phyloP scores from a whole-genome alignment of 2,797 vertebrate genomes.

The Myripristis jacobus region DNA sequence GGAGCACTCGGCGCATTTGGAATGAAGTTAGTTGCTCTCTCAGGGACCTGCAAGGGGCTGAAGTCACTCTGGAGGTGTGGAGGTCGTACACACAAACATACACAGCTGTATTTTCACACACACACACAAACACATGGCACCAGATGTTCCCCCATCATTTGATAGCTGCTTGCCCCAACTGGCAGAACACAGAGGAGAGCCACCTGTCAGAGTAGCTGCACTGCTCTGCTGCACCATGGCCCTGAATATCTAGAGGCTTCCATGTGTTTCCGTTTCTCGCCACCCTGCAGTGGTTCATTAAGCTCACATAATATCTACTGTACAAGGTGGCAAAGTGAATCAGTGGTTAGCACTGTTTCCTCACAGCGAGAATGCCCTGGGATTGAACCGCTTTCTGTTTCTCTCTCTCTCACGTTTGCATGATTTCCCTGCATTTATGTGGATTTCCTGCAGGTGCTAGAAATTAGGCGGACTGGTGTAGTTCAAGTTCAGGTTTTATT shows the following conservation, averaged over 20 bases:
- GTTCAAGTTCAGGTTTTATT: no score
- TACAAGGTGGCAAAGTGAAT: constrained; percentile 17
- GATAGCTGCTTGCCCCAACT: constrained; percentile 50
- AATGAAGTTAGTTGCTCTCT: constrained; percentile 57
- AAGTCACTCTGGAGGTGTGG: constrained; percentile 55
- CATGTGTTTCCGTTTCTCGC: constrained; percentile 63
- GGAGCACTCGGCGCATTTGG: constrained; percentile 45
- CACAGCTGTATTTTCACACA: constrained; percentile 52
- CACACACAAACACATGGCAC: constrained; percentile 29
- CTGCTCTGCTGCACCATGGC: constrained; percentile 46
- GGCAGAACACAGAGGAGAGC: constrained; percentile 69
- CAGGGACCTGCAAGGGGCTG: constrained; percentile 29
- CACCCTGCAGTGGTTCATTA: constrained; percentile 43
- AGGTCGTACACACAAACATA: constrained; percentile 6
- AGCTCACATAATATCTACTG: constrained; percentile 24
- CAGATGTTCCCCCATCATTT: constrained; percentile 75
- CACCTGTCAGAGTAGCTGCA: constrained; percentile 71
- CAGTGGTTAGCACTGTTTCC: constrained; percentile 22
- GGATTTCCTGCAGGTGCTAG: neutral
- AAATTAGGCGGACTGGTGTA: no score
- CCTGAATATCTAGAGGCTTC: constrained; percentile 60
- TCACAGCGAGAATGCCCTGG: neutral
- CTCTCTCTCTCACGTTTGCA: no score
- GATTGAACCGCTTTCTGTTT: no score
- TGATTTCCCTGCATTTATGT: neutral